phyloP scores from a whole-genome alignment of 2,113 vertebrate species.

The Felis catus region F.catus_Fca126_mat1.0 CM031414.1:131616001-131616500 shows the following conservation, averaged over 20 bases:
- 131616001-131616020: not conserved
- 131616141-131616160: not conserved
- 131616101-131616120: too few species aligned
- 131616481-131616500: too few species aligned
- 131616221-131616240: not conserved
- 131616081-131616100: not conserved
- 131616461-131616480: too few species aligned
- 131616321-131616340: too few species aligned
- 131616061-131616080: not conserved
- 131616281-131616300: not conserved
- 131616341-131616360: too few species aligned
- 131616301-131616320: not conserved
- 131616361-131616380: too few species aligned
- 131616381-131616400: too few species aligned
- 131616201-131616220: not conserved
- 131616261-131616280: not conserved
- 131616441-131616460: not conserved
- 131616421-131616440: not conserved
- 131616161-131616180: not conserved
- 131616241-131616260: too few species aligned
- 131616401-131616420: too few species aligned
- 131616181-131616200: not conserved
- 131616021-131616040: not conserved
- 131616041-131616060: not conserved
- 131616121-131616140: not conserved